Percentiles rank a stretch among this genome's conserved stretches.
These are phyloP conservation scores for Capromys pilorides DNA, from an alignment of 2,797 vertebrate genomes.

Conservation along the genomic window DNA sequence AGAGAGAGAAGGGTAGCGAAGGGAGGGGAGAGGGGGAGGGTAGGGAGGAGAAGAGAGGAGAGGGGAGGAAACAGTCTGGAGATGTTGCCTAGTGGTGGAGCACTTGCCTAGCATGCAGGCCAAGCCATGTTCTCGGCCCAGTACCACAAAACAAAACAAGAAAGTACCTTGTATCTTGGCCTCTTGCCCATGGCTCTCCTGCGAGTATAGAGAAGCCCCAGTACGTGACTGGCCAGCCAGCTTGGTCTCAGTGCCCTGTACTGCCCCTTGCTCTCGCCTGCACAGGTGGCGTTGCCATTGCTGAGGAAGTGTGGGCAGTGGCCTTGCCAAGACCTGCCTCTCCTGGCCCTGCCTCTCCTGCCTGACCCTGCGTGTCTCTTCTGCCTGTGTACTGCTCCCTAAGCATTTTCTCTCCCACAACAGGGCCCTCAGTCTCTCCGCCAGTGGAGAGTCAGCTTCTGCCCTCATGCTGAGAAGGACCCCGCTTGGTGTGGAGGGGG, in stretches of 20 bases:
- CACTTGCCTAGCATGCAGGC: background rate
- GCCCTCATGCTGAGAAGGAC: background rate
- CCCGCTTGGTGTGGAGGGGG: background rate
- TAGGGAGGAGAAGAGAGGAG: background rate
- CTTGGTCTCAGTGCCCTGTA: background rate
- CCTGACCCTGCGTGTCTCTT: background rate
- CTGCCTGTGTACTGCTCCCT: background rate
- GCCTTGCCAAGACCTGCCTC: background rate
- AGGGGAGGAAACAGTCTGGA: background rate
- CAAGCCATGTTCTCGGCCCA: background rate
- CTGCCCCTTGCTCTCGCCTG: background rate
- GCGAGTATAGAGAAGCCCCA: background rate
- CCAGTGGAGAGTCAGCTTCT: background rate
- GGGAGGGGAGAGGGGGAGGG: accelerated
- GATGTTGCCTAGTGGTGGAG: no score
- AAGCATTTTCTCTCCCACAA: background rate
- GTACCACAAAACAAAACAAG: background rate
- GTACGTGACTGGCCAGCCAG: background rate
- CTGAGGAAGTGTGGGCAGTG: background rate
- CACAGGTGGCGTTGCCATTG: background rate
- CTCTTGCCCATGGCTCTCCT: no score
- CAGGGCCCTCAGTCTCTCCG: background rate
- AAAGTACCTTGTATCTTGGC: background rate
- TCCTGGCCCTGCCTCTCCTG: background rate
- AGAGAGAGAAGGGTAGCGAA: background rate